A percentile compares a stretch with the other conserved stretches of the same genome.
phyloP scores from a whole-genome alignment of 2,113 vertebrate species.

The Hucho hucho region DNA sequence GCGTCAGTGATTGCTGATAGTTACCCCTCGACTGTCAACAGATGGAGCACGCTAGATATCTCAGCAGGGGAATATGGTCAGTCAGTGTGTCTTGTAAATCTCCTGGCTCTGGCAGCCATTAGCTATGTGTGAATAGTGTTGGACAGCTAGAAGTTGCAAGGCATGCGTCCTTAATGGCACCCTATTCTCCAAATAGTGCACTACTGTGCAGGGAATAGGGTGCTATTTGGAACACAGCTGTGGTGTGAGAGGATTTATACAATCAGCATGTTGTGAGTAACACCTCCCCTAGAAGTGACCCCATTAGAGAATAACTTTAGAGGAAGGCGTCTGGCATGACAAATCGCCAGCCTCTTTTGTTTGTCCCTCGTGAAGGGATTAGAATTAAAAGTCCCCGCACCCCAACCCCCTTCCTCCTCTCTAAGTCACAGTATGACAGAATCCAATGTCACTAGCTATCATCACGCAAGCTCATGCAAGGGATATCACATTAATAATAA shows the following conservation, averaged over 20 bases:
- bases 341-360: too few relatives aligned
- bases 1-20: slow-evolving; percentile 27
- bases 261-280: background rate
- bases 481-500: background rate
- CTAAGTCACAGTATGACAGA: background rate
- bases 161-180: background rate
- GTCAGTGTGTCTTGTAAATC: background rate
- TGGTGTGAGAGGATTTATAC: too few relatives aligned
- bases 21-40: background rate
- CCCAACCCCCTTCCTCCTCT: background rate
- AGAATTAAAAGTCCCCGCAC: background rate
- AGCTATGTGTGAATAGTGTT: background rate
- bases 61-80: background rate
- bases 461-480: too few relatives aligned
- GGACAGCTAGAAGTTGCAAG: background rate
- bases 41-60: slow-evolving; percentile 4
- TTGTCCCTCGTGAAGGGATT: background rate
- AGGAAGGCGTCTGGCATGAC: background rate
- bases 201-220: too few relatives aligned
- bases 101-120: background rate
- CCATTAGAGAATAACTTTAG: background rate
- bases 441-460: background rate
- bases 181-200: too few relatives aligned
- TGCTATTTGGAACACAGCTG: too few relatives aligned
- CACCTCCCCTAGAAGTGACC: background rate